A percentile compares a stretch with the other conserved stretches of the same genome.
Evolutionary conservation across 1,140 invertebrate species (phyloP).

Genomic region (Andrena cerasifolii): DNA sequence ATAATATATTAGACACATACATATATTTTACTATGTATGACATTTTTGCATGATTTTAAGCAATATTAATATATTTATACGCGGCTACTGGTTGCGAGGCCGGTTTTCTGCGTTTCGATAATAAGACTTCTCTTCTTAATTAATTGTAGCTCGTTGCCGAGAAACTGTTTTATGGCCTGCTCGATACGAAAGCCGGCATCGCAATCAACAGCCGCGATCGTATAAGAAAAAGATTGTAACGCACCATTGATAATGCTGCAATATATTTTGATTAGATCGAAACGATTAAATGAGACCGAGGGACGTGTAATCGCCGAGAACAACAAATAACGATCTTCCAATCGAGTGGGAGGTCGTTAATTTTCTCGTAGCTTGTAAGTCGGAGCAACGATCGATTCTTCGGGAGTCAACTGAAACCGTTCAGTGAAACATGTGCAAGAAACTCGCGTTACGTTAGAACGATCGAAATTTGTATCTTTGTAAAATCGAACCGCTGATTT

Average conservation of each 20-base stretch:
- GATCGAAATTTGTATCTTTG: constrained; percentile 37
- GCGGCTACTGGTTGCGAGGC: constrained; percentile 53
- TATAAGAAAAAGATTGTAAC: constrained; percentile 71
- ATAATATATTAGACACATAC: constrained; percentile 71
- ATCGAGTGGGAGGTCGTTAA: constrained; percentile 11
- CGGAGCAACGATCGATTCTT: background rate
- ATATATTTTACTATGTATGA: constrained; percentile 74
- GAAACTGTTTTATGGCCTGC: constrained; percentile 21
- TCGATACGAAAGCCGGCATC: constrained; percentile 20
- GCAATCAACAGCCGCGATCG: constrained; percentile 46
- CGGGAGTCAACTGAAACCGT: background rate
- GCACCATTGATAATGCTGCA: constrained; percentile 72
- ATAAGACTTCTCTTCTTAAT: background rate
- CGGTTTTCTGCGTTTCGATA: constrained; percentile 7
- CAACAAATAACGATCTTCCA: constrained; percentile 44
- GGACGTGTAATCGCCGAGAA: constrained; percentile 57
- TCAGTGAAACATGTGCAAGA: constrained; percentile 5
- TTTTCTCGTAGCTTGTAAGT: background rate
- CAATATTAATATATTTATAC: constrained; percentile 76
- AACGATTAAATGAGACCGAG: constrained; percentile 63
- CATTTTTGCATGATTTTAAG: constrained; percentile 75
- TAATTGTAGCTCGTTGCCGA: background rate
- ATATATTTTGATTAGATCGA: constrained; percentile 77
- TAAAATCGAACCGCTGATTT: constrained; percentile 32
- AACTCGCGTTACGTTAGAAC: constrained; percentile 10